These are phyloP conservation scores for Lamellibrachia satsuma DNA, from an alignment of 2,888 invertebrate genomes.

Conservation along the genomic window DNA sequence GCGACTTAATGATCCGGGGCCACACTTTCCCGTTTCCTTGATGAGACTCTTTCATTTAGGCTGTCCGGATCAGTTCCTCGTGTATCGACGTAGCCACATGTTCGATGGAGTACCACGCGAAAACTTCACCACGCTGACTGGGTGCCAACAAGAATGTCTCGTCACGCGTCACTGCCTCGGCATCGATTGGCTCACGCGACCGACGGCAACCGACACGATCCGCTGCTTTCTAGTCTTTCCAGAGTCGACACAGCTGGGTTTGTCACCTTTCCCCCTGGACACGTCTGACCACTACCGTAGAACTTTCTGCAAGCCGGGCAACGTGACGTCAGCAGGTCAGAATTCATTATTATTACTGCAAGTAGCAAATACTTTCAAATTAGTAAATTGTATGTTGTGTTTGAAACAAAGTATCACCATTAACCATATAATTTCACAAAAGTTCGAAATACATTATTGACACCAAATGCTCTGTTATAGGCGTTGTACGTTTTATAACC, in stretches of 20 bases:
- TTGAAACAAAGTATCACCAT: background rate
- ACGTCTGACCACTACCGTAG: slow-evolving; percentile 24
- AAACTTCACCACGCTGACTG: background rate
- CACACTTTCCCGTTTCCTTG: background rate
- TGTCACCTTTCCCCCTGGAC: slow-evolving; percentile 20
- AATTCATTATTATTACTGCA: background rate
- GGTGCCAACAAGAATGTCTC: slow-evolving; percentile 34
- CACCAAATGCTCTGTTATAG: background rate
- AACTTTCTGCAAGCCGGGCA: slow-evolving; percentile 17
- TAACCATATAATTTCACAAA: background rate
- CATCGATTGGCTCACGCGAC: slow-evolving; percentile 34
- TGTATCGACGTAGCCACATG: slow-evolving; percentile 33
- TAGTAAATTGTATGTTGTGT: background rate
- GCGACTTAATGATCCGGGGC: background rate
- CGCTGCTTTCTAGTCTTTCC: slow-evolving; percentile 23
- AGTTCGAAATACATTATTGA: background rate
- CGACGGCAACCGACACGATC: background rate
- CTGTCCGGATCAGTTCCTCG: slow-evolving; percentile 30
- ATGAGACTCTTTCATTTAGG: slow-evolving; percentile 17
- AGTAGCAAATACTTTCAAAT: background rate
- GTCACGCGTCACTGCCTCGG: slow-evolving; percentile 30
- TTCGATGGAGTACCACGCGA: slow-evolving; percentile 22
- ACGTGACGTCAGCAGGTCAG: background rate
- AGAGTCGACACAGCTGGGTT: slow-evolving; percentile 18
- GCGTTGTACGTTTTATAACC: background rate